Evolutionary conservation across 2,113 vertebrate species (phyloP), one percentile per base, ranked within the genome.

Genomic region (Chunga burmeisteri): DNA sequence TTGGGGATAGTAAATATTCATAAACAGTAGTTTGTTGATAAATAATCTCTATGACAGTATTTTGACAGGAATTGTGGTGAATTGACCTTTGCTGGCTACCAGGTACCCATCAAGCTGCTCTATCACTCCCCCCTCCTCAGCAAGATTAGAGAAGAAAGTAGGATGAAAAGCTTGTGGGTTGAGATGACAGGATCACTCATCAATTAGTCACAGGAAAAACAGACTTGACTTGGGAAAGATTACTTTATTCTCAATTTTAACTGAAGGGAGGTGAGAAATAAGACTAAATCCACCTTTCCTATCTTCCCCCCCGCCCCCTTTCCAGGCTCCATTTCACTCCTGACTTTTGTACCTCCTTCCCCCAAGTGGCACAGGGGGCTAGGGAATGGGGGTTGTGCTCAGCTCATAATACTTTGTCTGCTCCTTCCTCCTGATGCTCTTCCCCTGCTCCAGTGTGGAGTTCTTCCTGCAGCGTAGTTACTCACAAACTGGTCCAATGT

Each of bases 321-420:
- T 38, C 9, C 1, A 2, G 34, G 10, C 18, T 63, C 18, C n/a
- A 0, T 7, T 72, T 65, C 11, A 46, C 5, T 55, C 16, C 5
- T 46, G 55, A 34, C 21, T 62, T 13, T 79, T 44, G 42, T 26
- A 25, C 13, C 7, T n/a, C 11, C 17, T 44, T 17, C 16, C 5
- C 11, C 2, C 17, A 42, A 16, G 34, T 53, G 34, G 11, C 56
- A 59, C 23, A 50, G 70, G 8, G 13, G 8, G 15, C 6, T 65
- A 4, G 8, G 49, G 49, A 42, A 9, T 47, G 12, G n/a, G 3
- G 9, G 15, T 62, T 71, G 22, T 53, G 29, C 11, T 55, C 40
- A 36, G 32, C 18, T 71, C 15, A 18, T 26, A 61, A 30, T 4
- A 34, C 7, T 49, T 26, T 1, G 5, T 17, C 13, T 52, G 8